Evolutionary conservation across 2,888 invertebrate species (phyloP).

Genomic region (Eutolmus rufibarbis): DNA sequence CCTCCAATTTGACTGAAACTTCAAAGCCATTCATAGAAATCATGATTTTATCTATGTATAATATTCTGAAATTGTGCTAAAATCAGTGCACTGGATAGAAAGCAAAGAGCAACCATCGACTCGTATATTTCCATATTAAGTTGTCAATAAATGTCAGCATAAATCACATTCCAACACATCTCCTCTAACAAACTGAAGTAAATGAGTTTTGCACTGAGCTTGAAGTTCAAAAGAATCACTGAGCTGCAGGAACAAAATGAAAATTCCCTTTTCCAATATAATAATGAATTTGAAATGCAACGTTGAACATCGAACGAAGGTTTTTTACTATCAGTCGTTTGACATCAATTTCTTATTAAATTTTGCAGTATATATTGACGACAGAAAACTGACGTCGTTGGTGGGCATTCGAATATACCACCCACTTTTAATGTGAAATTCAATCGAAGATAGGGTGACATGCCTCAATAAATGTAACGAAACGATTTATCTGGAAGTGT

Average conservation of each 20-base stretch:
- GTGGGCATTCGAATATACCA: neutral
- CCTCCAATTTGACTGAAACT: neutral
- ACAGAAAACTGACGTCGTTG: neutral
- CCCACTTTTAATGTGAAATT: neutral
- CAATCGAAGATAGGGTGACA: neutral
- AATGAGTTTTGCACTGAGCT: neutral
- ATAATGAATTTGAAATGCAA: neutral
- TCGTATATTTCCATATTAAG: constrained; percentile 1
- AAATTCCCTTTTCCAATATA: neutral
- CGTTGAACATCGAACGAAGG: neutral
- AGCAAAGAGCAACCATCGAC: neutral
- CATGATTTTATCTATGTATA: neutral
- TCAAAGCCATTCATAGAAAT: neutral
- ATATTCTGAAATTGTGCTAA: neutral
- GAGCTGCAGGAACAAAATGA: neutral
- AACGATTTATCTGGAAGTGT: neutral
- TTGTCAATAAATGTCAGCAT: constrained; percentile 8
- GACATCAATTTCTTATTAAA: constrained; percentile 3
- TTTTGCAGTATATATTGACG: neutral
- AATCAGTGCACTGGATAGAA: neutral
- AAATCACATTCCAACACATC: neutral
- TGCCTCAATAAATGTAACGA: neutral
- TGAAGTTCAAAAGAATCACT: neutral
- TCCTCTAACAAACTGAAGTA: neutral
- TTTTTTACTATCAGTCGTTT: neutral